phyloP scores from a whole-genome alignment of 2,797 vertebrate species.

The Lepidocolaptes lacrymiger region DNA sequence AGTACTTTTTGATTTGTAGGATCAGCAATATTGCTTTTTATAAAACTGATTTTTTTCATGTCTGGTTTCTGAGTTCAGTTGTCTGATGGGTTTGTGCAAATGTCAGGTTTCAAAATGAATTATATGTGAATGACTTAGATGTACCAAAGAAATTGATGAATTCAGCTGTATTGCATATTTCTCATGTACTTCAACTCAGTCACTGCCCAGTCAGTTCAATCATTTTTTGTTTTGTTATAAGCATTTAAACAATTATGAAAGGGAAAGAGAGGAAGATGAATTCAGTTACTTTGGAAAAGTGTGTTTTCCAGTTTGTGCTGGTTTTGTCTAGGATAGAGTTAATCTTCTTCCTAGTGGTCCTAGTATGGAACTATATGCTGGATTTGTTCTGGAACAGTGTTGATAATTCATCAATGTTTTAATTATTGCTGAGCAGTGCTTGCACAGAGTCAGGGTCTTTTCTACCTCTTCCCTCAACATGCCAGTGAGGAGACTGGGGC shows the following conservation, averaged over 20 bases:
- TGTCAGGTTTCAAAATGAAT: neutral
- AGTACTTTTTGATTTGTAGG: slow-evolving; percentile 13
- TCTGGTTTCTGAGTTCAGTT: neutral
- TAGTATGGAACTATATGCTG: neutral
- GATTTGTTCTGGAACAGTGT: neutral
- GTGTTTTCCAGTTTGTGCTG: neutral
- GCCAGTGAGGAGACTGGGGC: fast-evolving
- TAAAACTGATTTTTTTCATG: neutral
- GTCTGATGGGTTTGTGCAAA: neutral
- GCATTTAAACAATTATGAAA: neutral
- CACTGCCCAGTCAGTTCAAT: neutral
- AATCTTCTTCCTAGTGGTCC: neutral
- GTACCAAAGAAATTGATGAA: neutral
- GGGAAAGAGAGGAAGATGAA: neutral
- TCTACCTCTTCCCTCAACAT: neutral
- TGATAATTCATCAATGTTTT: neutral
- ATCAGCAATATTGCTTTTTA: neutral
- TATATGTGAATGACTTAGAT: neutral
- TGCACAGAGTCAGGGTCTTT: neutral
- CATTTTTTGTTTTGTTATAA: neutral
- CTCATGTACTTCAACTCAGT: neutral
- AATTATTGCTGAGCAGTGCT: neutral
- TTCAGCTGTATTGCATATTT: neutral
- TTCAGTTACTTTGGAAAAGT: neutral
- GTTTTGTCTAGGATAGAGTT: neutral